phyloP scores from a whole-genome alignment of 1,140 invertebrate genomes.

The Listronotus bonariensis region DNA sequence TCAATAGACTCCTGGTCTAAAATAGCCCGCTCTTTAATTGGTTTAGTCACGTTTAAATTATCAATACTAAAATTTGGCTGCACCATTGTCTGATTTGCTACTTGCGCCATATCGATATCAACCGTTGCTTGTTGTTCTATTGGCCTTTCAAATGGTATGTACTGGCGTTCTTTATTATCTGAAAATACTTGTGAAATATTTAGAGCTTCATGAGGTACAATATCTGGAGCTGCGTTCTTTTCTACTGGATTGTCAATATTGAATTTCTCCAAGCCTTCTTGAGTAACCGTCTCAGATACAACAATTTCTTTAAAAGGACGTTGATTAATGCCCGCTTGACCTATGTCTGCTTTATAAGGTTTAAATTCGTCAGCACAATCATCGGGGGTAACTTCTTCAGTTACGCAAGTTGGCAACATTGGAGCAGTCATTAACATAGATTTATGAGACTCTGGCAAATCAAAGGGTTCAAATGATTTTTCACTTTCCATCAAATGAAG shows the following conservation, averaged over 20 bases:
- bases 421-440: slow-evolving; percentile 61
- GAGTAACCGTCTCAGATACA: slow-evolving; percentile 59
- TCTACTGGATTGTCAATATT: slow-evolving; percentile 50
- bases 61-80: slow-evolving; percentile 59
- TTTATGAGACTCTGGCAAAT: slow-evolving; percentile 62
- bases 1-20: slow-evolving; percentile 58
- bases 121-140: slow-evolving; percentile 53
- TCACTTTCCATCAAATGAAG: slow-evolving; percentile 64
- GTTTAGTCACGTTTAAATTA: slow-evolving; percentile 51
- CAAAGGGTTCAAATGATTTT: slow-evolving; percentile 56
- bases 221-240: slow-evolving; percentile 57
- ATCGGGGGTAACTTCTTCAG: slow-evolving; percentile 64
- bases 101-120: slow-evolving; percentile 58
- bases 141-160: slow-evolving; percentile 46
- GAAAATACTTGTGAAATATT: slow-evolving; percentile 59
- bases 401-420: slow-evolving; percentile 61
- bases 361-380: slow-evolving; percentile 58
- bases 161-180: slow-evolving; percentile 59
- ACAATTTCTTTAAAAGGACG: slow-evolving; percentile 59
- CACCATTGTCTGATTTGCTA: slow-evolving; percentile 59
- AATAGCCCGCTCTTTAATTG: slow-evolving; percentile 56
- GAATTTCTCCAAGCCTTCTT: slow-evolving; percentile 56
- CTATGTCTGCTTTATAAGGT: slow-evolving; percentile 51
- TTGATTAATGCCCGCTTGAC: slow-evolving; percentile 58
- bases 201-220: slow-evolving; percentile 61